Evolutionary conservation across 2,113 vertebrate species (phyloP).

Genomic region (Morone chrysops): DNA sequence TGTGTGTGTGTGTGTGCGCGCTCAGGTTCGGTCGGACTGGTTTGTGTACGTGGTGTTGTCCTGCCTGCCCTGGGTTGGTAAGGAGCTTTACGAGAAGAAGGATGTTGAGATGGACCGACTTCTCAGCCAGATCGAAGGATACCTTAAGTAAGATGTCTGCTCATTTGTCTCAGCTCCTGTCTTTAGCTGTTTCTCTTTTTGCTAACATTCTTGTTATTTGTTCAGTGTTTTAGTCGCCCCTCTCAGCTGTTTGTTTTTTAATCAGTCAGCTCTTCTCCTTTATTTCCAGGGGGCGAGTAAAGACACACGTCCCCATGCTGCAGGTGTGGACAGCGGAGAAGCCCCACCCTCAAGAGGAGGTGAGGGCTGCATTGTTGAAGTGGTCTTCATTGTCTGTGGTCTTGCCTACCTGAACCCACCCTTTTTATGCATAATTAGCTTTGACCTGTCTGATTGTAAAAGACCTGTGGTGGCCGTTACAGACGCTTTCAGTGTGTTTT

Average conservation of each 20-base stretch:
- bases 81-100: conserved; percentile 98
- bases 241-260: not conserved
- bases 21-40: conserved; percentile 96
- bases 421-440: not conserved
- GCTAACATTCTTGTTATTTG: not conserved
- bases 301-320: conserved; percentile 94
- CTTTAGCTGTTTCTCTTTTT: not conserved
- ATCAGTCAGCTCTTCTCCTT: not conserved
- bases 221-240: not conserved
- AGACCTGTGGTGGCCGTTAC: not conserved
- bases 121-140: conserved; percentile 93
- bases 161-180: not conserved
- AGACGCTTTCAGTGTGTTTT: not conserved
- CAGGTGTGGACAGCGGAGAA: conserved; percentile 98
- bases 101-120: conserved; percentile 98
- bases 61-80: conserved; percentile 97
- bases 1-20: not conserved
- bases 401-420: not conserved
- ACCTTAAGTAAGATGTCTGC: conserved; percentile 89
- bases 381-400: too few relatives aligned
- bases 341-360: conserved; percentile 98
- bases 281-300: conserved; percentile 89
- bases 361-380: conserved; percentile 63
- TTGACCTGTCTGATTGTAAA: not conserved
- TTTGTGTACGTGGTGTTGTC: conserved; percentile 95